Conservation (phyloP, 1,140 invertebrate species). For the Leptinotarsa defecta region DNA sequence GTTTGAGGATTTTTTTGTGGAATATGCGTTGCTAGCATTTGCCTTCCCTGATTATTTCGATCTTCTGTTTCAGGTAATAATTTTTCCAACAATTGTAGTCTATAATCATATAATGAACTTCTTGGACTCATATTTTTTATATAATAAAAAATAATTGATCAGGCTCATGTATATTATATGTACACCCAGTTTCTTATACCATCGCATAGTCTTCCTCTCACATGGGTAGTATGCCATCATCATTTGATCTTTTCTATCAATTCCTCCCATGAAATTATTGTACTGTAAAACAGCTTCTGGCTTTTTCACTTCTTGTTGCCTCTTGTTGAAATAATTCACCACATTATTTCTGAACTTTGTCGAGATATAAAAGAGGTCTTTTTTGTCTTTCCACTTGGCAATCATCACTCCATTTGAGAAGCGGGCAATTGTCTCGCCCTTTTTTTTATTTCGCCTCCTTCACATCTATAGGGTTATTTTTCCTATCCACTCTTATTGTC, state of each 20-base stretch:
- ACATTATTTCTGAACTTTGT: constrained; percentile 27
- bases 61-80: not conserved
- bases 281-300: constrained; percentile 38
- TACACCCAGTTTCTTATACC: constrained; percentile 33
- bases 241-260: constrained; percentile 34
- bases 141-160: constrained; percentile 21
- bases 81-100: constrained; percentile 12
- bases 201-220: constrained; percentile 30
- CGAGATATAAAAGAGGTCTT: constrained; percentile 46
- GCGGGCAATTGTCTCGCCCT: constrained; percentile 46
- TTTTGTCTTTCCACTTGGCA: constrained; percentile 54
- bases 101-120: constrained; percentile 23
- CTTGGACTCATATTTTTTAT: constrained; percentile 10
- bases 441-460: constrained; percentile 48
- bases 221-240: constrained; percentile 32
- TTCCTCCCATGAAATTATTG: constrained; percentile 30
- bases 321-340: constrained; percentile 7
- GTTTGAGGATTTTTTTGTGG: constrained; percentile 1
- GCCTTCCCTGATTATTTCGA: not conserved
- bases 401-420: constrained; percentile 46
- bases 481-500: constrained; percentile 45
- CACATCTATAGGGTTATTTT: constrained; percentile 32
- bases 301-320: constrained; percentile 15
- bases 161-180: constrained; percentile 29
- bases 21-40: not conserved